Percentiles rank a stretch among this genome's conserved stretches.
Conservation (phyloP, 2,797 vertebrate species). For the Hipposideros larvatus region DNA sequence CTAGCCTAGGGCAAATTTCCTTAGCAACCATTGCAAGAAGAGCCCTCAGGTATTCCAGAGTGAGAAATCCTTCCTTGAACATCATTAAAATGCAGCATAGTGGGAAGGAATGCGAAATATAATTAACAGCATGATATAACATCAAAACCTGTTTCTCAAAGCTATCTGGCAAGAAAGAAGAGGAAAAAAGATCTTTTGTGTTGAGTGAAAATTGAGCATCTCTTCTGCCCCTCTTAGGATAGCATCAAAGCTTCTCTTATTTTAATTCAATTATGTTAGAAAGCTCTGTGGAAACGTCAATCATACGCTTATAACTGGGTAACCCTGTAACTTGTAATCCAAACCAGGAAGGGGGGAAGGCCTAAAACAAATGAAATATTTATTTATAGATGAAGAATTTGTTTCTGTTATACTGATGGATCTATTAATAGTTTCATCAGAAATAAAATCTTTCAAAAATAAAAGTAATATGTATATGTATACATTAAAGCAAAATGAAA, state of each 20-base stretch:
- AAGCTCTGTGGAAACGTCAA: constrained; percentile 5
- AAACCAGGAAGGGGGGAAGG: constrained; percentile 5
- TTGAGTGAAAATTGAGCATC: constrained; percentile 52
- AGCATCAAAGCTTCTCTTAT: constrained; percentile 50
- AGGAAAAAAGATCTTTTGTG: constrained; percentile 37
- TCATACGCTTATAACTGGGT: constrained; percentile 3
- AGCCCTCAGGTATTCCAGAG: not conserved
- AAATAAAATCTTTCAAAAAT: constrained; percentile 57
- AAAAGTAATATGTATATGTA: not conserved
- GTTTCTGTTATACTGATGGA: constrained; percentile 23
- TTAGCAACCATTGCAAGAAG: not conserved
- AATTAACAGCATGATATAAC: not conserved
- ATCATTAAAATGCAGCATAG: not conserved
- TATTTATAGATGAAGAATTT: constrained; percentile 44
- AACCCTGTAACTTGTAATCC: constrained; percentile 38
- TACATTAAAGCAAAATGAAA: constrained; percentile 25
- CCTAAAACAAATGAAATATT: constrained; percentile 53
- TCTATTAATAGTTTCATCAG: constrained; percentile 34
- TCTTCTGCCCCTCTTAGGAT: constrained; percentile 44
- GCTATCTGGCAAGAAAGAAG: not conserved
- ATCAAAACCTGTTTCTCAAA: constrained; percentile 28
- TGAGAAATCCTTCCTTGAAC: not conserved
- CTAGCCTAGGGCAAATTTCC: not conserved
- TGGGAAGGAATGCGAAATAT: constrained; percentile 22
- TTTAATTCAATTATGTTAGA: constrained; percentile 64